Evolutionary conservation across 2,797 vertebrate species (phyloP), one percentile per base, ranked within the genome.

Genomic region (Dermochelys coriacea): DNA sequence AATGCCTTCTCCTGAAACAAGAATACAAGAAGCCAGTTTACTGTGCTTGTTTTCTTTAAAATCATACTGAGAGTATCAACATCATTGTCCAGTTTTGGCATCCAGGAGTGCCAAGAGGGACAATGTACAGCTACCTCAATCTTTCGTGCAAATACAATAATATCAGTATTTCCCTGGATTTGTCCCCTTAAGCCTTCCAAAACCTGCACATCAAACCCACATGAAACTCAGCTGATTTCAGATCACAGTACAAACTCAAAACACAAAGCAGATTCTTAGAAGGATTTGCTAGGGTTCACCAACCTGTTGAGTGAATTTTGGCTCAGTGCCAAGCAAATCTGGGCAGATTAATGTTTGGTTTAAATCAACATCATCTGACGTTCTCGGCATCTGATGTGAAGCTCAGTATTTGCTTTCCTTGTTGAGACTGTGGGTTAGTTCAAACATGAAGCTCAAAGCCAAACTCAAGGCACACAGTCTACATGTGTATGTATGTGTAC

Each of bases 331-430:
- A 97, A 93, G 86, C 45, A 96, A 96, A 96, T 97, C 94, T 82
- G 91, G 87, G 95, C 91, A 93, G 96, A 97, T 96, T 93, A 94
- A 96, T 95, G 94, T 94, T 97, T 97, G 94, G 90, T 94, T 96
- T 94, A 96, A 97, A 96, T 87, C 93, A 92, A 45, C 91, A 87
- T 94, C 93, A 97, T 96, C 96, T 96, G 94, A 96, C 5, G 3
- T 50, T 96, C 93, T 87, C 85, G 92, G 95, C 96, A 96, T 94
- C 93, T 93, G 87, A 97, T 86, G 91, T 37, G 94, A 94, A 88
- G 93, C 94, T 96, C 92, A 84, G 82, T 79, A 86, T 95, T 86
- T 93, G 27, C 91, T 92, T 91, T 92, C 84, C 89, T 94, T 81
- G 81, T 88, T 80, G 84, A 85, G 91, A 90, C 80, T 94, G 68